Base-by-base conservation (phyloP, 2,113 vertebrate genomes). In the Xenopus laevis region DNA sequence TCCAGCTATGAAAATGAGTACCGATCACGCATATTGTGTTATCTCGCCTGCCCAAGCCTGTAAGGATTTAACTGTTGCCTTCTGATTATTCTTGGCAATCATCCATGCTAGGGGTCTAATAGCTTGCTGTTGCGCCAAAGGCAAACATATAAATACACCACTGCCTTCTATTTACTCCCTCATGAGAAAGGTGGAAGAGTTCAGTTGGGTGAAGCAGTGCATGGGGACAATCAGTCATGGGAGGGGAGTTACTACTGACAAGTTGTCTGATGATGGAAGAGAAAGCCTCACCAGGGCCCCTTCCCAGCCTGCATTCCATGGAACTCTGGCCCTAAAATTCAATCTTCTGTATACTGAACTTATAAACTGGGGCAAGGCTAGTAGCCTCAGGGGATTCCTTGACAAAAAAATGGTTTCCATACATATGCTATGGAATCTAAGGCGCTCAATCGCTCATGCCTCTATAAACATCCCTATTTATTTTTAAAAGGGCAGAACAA, bases 261-360 rank as follows among this genome's bases (percentile, higher is more conserved):
- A 50, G 17, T 55, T 16, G 7, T 55, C 7, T 55, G 9, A n/a
- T 55, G 21, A 83, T 76, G 79, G 62, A 79, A 17, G 45, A 84
- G 78, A 73, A 16, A 50, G 47, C 12, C 12, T 50, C 11, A 16
- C 47, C 15, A 50, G 47, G 47, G 47, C 47, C 47, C 47, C 47
- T 16, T 50, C 47, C 4, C 12, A 16, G 47, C 15, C 47, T 13
- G 52, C 74, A 53, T 68, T 1, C 13, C 33, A 9, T 3, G 33
- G 33, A 40, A 40, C 33, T 40, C 33, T 12, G n/a, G 46, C 40
- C 13, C 13, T 8, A 21, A 17, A 80, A 44, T 60, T 46, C 21
- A 7, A 0, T 40, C 33, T 40, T 40, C 8, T 27, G 23, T 4
- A 27, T 27, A 27, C 23, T 27, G 23, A 27, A 27, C 23, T 27